These are phyloP conservation scores for Damaliscus lunatus DNA, from an alignment of 2,113 vertebrate species.

Conservation along the genomic window DNA sequence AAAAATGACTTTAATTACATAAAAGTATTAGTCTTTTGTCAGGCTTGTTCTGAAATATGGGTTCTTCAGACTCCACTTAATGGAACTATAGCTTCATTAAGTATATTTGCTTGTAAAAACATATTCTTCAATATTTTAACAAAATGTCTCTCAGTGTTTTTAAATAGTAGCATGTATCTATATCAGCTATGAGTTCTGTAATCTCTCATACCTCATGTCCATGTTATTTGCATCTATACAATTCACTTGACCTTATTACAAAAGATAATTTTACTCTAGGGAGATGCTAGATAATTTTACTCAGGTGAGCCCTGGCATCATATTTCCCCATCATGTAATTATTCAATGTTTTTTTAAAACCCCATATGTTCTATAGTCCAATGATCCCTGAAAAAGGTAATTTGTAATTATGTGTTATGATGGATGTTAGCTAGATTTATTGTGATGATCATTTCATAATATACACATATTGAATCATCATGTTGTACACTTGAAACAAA, in stretches of 20 bases:
- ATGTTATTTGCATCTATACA: conserved; percentile 26
- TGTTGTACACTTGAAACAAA: neutral
- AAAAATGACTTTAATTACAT: conserved; percentile 56
- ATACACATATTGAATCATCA: neutral
- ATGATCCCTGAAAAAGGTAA: neutral
- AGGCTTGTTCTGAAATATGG: conserved; percentile 33
- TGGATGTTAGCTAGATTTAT: neutral
- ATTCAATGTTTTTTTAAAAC: neutral
- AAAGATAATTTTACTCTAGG: conserved; percentile 23
- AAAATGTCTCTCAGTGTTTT: neutral
- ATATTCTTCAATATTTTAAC: conserved; percentile 34
- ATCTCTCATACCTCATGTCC: neutral
- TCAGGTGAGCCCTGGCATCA: neutral
- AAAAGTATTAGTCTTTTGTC: conserved; percentile 18
- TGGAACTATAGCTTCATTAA: conserved; percentile 48
- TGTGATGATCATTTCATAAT: neutral
- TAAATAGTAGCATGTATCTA: neutral
- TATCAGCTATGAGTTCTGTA: neutral
- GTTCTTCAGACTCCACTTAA: conserved; percentile 31
- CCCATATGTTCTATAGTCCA: neutral
- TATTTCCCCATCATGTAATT: neutral
- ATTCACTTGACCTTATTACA: conserved; percentile 24
- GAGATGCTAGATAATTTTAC: neutral
- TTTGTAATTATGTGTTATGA: neutral
- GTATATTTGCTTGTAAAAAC: conserved; percentile 26